Conservation (phyloP, 2,797 vertebrate genomes). For the Pipistrellus nathusii region DNA sequence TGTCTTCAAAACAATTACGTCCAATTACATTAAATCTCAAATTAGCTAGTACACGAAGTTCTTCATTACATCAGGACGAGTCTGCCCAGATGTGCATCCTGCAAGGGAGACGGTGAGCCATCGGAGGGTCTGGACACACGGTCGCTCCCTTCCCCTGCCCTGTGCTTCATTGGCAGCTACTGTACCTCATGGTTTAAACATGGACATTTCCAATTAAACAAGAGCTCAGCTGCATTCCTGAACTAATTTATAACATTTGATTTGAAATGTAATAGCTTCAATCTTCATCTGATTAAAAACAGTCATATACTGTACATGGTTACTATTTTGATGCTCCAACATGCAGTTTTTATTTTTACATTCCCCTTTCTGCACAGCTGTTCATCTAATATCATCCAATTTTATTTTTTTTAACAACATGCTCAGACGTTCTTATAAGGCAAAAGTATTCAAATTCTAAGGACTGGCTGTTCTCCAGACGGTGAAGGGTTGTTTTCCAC, state of each 20-base stretch:
- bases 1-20: constrained; percentile 77
- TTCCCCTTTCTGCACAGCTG: constrained; percentile 81
- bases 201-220: constrained; percentile 84
- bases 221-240: constrained; percentile 85
- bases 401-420: constrained; percentile 61
- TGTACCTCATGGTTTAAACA: constrained; percentile 84
- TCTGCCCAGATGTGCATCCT: constrained; percentile 54
- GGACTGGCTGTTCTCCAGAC: constrained; percentile 54
- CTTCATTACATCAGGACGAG: constrained; percentile 65
- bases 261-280: constrained; percentile 85
- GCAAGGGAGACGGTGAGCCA: constrained; percentile 43
- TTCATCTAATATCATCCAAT: constrained; percentile 78
- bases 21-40: constrained; percentile 74
- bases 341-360: constrained; percentile 83
- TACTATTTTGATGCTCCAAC: constrained; percentile 82
- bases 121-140: constrained; percentile 42
- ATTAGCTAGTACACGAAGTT: constrained; percentile 77
- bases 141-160: constrained; percentile 55
- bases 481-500: constrained; percentile 52
- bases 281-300: constrained; percentile 84
- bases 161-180: constrained; percentile 81
- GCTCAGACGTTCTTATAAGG: constrained; percentile 67
- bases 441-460: constrained; percentile 63
- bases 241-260: constrained; percentile 85
- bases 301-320: constrained; percentile 82